These are phyloP conservation scores for Fabriciana adippe DNA, from an alignment of 2,888 invertebrate genomes.

Conservation along the genomic window DNA sequence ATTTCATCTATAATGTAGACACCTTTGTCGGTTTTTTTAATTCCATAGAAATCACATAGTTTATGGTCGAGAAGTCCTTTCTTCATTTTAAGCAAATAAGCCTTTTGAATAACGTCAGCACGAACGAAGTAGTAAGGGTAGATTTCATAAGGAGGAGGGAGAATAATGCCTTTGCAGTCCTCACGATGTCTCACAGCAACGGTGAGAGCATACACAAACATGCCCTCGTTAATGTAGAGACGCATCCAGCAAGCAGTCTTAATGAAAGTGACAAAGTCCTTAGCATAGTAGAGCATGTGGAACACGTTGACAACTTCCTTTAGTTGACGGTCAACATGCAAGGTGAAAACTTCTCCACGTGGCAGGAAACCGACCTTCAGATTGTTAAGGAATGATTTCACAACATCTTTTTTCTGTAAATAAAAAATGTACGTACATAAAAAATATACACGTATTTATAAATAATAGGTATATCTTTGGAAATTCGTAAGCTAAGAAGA, in stretches of 20 bases:
- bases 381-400: slow-evolving; percentile 81
- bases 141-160: slow-evolving; percentile 83
- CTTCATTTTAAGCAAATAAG: slow-evolving; percentile 78
- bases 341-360: slow-evolving; percentile 76
- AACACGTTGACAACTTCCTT: slow-evolving; percentile 78
- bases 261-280: slow-evolving; percentile 77
- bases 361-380: slow-evolving; percentile 82
- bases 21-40: slow-evolving; percentile 74
- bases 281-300: slow-evolving; percentile 79
- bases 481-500: neutral
- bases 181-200: slow-evolving; percentile 78
- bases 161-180: slow-evolving; percentile 74
- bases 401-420: slow-evolving; percentile 80
- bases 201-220: slow-evolving; percentile 82
- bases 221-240: slow-evolving; percentile 78
- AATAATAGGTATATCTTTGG: too few relatives aligned
- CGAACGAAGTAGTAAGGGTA: slow-evolving; percentile 86
- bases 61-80: slow-evolving; percentile 71
- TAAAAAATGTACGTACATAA: too few relatives aligned
- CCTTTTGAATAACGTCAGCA: slow-evolving; percentile 83
- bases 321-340: slow-evolving; percentile 75
- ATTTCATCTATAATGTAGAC: slow-evolving; percentile 86
- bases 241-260: slow-evolving; percentile 80
- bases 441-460: too few relatives aligned
- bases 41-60: slow-evolving; percentile 77